phyloP scores from a whole-genome alignment of 2,797 vertebrate species.

The Smutsia gigantea region DNA sequence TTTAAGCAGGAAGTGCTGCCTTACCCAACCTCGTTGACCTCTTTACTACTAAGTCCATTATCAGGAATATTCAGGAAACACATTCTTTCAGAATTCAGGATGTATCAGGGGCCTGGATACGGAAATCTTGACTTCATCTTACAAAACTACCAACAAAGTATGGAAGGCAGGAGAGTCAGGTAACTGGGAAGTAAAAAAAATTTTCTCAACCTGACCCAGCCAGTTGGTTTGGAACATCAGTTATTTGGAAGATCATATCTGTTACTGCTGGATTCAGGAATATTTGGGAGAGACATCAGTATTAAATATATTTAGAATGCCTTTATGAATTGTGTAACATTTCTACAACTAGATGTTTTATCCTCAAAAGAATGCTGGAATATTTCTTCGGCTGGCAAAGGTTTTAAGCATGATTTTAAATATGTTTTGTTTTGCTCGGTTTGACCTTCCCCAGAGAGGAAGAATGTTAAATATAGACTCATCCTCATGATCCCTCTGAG shows the following conservation, averaged over 20 bases:
- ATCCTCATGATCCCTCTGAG: not conserved
- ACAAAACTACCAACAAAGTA: not conserved
- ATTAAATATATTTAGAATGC: not conserved
- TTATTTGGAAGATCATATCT: not conserved
- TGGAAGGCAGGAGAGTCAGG: not conserved
- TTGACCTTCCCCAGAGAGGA: not conserved
- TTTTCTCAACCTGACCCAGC: not conserved
- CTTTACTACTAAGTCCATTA: not conserved
- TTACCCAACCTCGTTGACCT: constrained; percentile 35
- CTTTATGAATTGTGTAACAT: not conserved
- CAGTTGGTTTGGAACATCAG: constrained; percentile 37
- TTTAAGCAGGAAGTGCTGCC: constrained; percentile 18
- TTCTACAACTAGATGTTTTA: not conserved
- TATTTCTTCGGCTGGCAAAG: constrained; percentile 9
- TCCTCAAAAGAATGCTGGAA: not conserved
- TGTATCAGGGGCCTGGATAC: constrained; percentile 41
- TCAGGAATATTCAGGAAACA: constrained; percentile 58
- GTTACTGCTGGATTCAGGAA: not conserved
- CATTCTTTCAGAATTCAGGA: constrained; percentile 58
- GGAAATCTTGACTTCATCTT: constrained; percentile 31
- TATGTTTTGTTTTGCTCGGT: constrained; percentile 48
- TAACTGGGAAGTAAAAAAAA: not conserved
- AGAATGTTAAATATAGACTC: constrained; percentile 53
- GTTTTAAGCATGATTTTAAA: constrained; percentile 27
- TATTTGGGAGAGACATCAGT: constrained; percentile 3